These are phyloP conservation scores for Corythornis cristatus DNA, from an alignment of 2,113 vertebrate genomes.

Conservation along the genomic window DNA sequence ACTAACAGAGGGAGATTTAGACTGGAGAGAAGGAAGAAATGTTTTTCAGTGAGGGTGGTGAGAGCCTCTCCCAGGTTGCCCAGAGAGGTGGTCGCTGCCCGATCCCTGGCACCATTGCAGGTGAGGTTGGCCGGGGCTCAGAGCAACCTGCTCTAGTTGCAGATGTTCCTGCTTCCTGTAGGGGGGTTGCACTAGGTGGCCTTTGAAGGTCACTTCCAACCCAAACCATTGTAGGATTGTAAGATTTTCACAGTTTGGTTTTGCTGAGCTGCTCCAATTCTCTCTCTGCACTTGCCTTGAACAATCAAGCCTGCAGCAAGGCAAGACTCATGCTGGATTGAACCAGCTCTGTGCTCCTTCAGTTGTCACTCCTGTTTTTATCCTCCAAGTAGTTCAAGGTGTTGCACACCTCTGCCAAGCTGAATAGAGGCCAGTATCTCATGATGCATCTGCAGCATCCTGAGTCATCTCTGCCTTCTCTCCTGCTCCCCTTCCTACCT, in stretches of 20 bases:
- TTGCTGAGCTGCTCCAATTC: neutral
- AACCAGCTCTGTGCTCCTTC: neutral
- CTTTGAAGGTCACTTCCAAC: neutral
- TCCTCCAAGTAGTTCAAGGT: neutral
- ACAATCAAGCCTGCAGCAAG: neutral
- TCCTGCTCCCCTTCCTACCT: neutral
- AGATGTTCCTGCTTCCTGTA: neutral
- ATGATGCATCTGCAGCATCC: neutral
- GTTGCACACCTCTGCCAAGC: neutral
- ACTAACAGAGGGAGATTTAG: no score
- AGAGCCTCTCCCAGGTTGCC: no score
- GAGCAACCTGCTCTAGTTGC: neutral
- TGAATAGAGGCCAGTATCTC: neutral
- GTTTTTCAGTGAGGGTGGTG: no score
- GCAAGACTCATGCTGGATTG: rapidly evolving
- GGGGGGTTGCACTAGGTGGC: neutral
- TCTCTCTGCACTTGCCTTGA: neutral
- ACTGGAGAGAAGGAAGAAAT: no score
- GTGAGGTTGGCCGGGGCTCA: neutral
- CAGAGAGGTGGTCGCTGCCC: no score
- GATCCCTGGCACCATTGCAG: neutral
- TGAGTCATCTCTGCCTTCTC: conserved; percentile 19
- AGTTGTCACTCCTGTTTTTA: neutral
- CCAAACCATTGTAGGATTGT: neutral
- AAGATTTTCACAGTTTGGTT: neutral